These are phyloP conservation scores for Apamea monoglypha DNA, from an alignment of 2,888 invertebrate species.

Conservation along the genomic window DNA sequence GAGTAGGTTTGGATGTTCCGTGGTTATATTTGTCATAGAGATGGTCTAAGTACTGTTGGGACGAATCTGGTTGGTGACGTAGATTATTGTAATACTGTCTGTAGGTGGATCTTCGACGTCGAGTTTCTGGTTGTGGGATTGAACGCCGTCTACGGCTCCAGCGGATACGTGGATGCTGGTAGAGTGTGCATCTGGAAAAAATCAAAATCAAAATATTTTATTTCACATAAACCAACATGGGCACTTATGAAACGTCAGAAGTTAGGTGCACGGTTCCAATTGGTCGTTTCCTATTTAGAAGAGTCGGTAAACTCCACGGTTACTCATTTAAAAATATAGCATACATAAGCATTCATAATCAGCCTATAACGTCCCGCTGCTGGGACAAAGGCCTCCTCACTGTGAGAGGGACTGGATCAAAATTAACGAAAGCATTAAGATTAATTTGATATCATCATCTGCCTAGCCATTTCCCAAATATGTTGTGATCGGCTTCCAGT, in stretches of 20 bases:
- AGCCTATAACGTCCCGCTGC: neutral
- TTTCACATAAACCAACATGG: too few species aligned
- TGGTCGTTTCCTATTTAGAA: too few species aligned
- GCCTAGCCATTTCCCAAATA: too few species aligned
- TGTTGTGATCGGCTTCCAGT: too few species aligned
- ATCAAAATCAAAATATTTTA: too few species aligned
- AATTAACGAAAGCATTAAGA: neutral
- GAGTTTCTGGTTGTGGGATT: conserved; percentile 82
- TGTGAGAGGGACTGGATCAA: neutral
- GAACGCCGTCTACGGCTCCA: conserved; percentile 94
- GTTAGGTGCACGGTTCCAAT: too few species aligned
- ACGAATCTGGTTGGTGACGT: conserved; percentile 75
- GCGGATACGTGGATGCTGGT: conserved; percentile 96
- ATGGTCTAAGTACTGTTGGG: conserved; percentile 79
- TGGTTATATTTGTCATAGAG: conserved; percentile 88
- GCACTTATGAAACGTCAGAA: too few species aligned
- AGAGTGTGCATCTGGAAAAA: conserved; percentile 93
- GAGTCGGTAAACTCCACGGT: too few species aligned
- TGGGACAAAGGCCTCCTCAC: too few species aligned
- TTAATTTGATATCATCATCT: neutral
- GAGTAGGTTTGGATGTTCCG: conserved; percentile 82
- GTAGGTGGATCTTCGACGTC: conserved; percentile 83
- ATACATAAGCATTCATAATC: neutral
- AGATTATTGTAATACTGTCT: conserved; percentile 85
- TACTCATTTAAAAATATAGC: too few species aligned